A percentile compares a stretch with the other conserved stretches of the same genome.
phyloP scores from a whole-genome alignment of 2,113 vertebrate genomes.

The Platichthys flesus region DNA sequence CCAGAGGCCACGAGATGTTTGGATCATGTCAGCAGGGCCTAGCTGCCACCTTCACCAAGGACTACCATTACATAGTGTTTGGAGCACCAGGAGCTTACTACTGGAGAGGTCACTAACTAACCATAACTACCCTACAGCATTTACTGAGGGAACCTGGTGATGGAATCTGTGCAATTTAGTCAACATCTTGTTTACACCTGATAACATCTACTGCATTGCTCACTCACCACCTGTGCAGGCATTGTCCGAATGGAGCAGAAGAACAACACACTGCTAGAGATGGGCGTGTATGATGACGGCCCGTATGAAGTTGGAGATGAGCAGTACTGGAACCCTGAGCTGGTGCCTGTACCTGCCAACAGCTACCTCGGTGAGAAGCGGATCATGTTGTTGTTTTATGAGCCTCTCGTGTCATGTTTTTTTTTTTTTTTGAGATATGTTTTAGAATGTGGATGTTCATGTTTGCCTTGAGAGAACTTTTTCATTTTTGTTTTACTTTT shows the following conservation, averaged over 20 bases:
- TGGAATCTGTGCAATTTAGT: not conserved
- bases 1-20: constrained; percentile 89
- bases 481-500: too few species aligned
- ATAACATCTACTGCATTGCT: not conserved
- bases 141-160: not conserved
- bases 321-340: constrained; percentile 78
- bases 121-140: not conserved
- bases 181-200: not conserved
- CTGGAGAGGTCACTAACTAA: constrained; percentile 91
- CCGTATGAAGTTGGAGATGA: constrained; percentile 93
- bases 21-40: constrained; percentile 97
- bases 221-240: constrained; percentile 76
- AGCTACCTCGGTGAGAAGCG: constrained; percentile 91
- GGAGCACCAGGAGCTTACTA: constrained; percentile 96
- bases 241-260: constrained; percentile 92
- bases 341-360: constrained; percentile 91
- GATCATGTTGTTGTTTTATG: not conserved
- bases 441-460: not conserved
- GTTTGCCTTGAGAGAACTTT: not conserved
- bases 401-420: too few species aligned
- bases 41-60: constrained; percentile 93
- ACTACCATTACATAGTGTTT: constrained; percentile 94
- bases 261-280: constrained; percentile 90
- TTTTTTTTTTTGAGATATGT: too few species aligned
- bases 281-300: constrained; percentile 91